Conservation (phyloP, 53 echinoderm and acorn worm genomes). For the Arbacia lixula region DNA sequence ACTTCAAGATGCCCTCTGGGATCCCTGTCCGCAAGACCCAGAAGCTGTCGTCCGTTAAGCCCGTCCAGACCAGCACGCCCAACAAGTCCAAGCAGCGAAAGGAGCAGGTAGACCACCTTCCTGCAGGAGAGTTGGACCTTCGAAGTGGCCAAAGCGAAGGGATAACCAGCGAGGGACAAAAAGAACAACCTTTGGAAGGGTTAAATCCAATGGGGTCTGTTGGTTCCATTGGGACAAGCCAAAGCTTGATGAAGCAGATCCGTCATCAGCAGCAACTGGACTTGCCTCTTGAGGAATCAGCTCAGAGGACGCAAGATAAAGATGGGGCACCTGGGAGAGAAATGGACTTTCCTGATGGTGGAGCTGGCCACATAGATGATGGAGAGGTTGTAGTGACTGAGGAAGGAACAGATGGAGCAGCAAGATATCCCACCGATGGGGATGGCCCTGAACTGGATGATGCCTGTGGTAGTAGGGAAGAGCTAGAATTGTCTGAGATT, state of each 20-base stretch:
- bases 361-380: slow-evolving; percentile 1
- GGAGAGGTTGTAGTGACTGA: neutral
- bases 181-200: no score
- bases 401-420: neutral
- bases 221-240: no score
- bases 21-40: slow-evolving; percentile 49
- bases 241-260: no score
- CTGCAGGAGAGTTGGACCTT: no score
- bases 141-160: neutral
- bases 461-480: neutral
- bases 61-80: slow-evolving; percentile 47
- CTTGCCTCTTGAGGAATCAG: no score
- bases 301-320: no score
- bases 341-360: no score
- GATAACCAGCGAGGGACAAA: no score
- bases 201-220: no score
- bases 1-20: slow-evolving; percentile 46
- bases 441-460: neutral
- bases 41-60: slow-evolving; percentile 33
- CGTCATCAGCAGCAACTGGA: no score
- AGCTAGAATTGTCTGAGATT: slow-evolving; percentile 29
- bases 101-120: neutral
- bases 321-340: no score
- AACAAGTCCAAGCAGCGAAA: slow-evolving; percentile 12
- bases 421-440: neutral